Conservation (phyloP, 1,140 invertebrate species). For the Eumaeus atala region DNA sequence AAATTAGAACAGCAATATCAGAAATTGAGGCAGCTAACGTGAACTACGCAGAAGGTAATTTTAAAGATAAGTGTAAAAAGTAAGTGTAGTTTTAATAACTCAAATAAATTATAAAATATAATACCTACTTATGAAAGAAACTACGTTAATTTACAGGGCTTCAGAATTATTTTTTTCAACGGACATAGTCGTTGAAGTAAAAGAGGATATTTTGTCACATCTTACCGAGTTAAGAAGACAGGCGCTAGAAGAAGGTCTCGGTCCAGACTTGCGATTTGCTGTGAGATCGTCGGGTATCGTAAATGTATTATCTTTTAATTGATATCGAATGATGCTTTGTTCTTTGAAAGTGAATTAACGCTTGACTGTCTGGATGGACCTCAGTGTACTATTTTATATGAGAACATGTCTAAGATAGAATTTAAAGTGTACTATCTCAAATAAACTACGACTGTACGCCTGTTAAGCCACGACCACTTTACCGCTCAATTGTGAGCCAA, state of each 20-base stretch:
- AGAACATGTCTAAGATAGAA: too few species aligned
- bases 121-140: too few species aligned
- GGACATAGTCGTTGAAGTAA: constrained; percentile 42
- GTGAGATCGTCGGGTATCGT: constrained; percentile 71
- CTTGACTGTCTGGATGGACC: too few species aligned
- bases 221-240: constrained; percentile 41
- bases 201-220: constrained; percentile 38
- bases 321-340: too few species aligned
- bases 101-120: too few species aligned
- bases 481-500: too few species aligned
- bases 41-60: constrained; percentile 48
- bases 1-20: constrained; percentile 52
- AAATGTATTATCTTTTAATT: too few species aligned
- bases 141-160: constrained; percentile 37
- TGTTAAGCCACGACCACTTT: too few species aligned
- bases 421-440: too few species aligned
- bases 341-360: too few species aligned
- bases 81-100: constrained; percentile 25
- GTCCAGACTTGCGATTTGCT: constrained; percentile 57
- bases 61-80: constrained; percentile 54
- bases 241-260: constrained; percentile 34
- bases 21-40: constrained; percentile 52
- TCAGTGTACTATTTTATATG: too few species aligned
- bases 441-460: too few species aligned
- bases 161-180: constrained; percentile 41